phyloP scores from a whole-genome alignment of 2,888 invertebrate species.

The Panzeria rudis region DNA sequence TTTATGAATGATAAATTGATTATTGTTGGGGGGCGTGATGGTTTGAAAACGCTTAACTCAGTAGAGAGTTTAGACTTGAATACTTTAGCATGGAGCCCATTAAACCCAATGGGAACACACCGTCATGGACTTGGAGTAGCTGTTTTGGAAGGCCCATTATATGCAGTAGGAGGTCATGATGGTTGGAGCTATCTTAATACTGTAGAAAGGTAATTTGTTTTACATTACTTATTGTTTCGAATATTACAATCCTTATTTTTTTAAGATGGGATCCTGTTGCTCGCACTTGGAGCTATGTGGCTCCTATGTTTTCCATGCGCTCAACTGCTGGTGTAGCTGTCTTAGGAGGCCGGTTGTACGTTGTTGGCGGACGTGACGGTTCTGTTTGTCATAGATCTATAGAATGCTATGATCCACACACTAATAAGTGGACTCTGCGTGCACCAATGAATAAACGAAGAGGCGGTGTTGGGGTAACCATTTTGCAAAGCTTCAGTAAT shows the following conservation, averaged over 20 bases:
- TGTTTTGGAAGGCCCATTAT: slow-evolving; percentile 91
- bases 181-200: slow-evolving; percentile 94
- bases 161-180: slow-evolving; percentile 98
- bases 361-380: slow-evolving; percentile 96
- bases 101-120: slow-evolving; percentile 96
- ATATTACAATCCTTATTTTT: background rate
- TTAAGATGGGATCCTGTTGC: slow-evolving; percentile 93
- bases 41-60: slow-evolving; percentile 96
- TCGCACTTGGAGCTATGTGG: slow-evolving; percentile 94
- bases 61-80: slow-evolving; percentile 95
- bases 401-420: slow-evolving; percentile 92
- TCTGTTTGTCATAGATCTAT: slow-evolving; percentile 95
- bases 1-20: slow-evolving; percentile 91
- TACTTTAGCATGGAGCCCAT: slow-evolving; percentile 90
- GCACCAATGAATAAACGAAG: slow-evolving; percentile 94
- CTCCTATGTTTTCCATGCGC: slow-evolving; percentile 94
- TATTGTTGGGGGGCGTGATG: slow-evolving; percentile 96
- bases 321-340: slow-evolving; percentile 95
- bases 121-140: slow-evolving; percentile 92
- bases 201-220: slow-evolving; percentile 87
- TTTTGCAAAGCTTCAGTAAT: background rate
- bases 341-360: slow-evolving; percentile 92
- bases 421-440: slow-evolving; percentile 91
- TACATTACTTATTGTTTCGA: background rate
- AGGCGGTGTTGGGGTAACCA: slow-evolving; percentile 93